Conservation (phyloP, 2,888 invertebrate genomes). For the Athalia rosae region DNA sequence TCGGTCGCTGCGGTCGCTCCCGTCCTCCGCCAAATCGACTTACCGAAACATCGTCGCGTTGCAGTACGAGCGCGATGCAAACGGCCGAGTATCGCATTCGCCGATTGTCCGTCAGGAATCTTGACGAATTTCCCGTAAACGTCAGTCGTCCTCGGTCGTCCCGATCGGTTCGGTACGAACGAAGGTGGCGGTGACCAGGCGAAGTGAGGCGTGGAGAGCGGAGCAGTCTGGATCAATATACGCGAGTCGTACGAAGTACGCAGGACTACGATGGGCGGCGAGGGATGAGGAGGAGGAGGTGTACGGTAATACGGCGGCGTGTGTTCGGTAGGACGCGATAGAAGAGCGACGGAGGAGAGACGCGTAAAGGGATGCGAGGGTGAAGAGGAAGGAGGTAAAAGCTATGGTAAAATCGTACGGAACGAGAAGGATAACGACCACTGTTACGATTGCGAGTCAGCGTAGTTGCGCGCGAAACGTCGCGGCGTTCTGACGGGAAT, state of each 20-base stretch:
- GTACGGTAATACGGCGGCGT: not conserved
- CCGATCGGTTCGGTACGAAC: no score
- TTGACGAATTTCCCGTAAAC: slow-evolving; percentile 36
- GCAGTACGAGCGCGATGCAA: not conserved
- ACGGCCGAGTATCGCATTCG: not conserved
- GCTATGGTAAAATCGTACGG: not conserved
- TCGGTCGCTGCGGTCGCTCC: no score
- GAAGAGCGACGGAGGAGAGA: not conserved
- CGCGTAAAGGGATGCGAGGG: not conserved
- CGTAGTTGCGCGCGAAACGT: slow-evolving; percentile 2
- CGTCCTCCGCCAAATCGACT: no score
- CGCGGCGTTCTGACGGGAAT: not conserved
- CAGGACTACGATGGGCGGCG: not conserved
- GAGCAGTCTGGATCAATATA: slow-evolving; percentile 40
- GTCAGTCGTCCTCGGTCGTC: slow-evolving; percentile 22
- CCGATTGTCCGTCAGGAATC: not conserved
- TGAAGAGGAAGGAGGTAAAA: not conserved
- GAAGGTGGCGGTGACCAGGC: not conserved
- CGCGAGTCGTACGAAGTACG: slow-evolving; percentile 17
- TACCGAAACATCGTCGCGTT: not conserved
- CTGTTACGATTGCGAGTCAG: not conserved
- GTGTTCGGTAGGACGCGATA: not conserved
- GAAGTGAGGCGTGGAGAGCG: not conserved
- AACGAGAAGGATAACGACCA: not conserved
- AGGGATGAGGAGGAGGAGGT: slow-evolving; percentile 1